Evolutionary conservation across 2,888 invertebrate genomes (phyloP).

Genomic region (Leptopilina drosophilae): DNA sequence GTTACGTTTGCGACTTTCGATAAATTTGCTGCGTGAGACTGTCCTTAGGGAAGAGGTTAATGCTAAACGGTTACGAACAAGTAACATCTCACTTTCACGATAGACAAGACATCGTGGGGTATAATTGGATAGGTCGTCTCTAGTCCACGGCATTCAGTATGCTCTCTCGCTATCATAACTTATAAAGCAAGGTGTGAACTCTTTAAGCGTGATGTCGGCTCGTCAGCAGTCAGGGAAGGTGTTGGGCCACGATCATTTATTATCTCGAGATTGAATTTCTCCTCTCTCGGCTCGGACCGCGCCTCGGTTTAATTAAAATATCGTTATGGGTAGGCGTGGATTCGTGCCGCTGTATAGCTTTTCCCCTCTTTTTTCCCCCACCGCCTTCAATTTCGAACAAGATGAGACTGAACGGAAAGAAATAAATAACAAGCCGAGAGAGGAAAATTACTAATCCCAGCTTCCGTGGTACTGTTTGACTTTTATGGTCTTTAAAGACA

Average conservation of each 20-base stretch:
- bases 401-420: constrained; percentile 52
- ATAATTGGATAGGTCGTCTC: constrained; percentile 55
- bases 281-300: constrained; percentile 65
- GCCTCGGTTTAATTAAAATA: constrained; percentile 77
- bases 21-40: neutral
- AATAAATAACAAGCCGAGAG: constrained; percentile 59
- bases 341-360: constrained; percentile 68
- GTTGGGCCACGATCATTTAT: constrained; percentile 77
- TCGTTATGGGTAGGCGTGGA: constrained; percentile 77
- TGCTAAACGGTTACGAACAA: constrained; percentile 14
- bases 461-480: constrained; percentile 27
- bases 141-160: constrained; percentile 49
- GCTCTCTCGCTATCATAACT: constrained; percentile 45
- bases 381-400: neutral
- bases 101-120: constrained; percentile 43
- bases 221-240: constrained; percentile 72
- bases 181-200: constrained; percentile 72
- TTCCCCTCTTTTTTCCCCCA: constrained; percentile 44
- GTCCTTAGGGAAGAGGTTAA: neutral
- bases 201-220: constrained; percentile 70
- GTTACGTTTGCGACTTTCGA: constrained; percentile 9
- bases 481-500: constrained; percentile 38
- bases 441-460: constrained; percentile 36
- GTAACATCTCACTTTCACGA: constrained; percentile 27
- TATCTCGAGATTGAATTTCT: constrained; percentile 77